These are phyloP conservation scores for Thalassophryne amazonica DNA, from an alignment of 2,797 vertebrate species.

Conservation along the genomic window DNA sequence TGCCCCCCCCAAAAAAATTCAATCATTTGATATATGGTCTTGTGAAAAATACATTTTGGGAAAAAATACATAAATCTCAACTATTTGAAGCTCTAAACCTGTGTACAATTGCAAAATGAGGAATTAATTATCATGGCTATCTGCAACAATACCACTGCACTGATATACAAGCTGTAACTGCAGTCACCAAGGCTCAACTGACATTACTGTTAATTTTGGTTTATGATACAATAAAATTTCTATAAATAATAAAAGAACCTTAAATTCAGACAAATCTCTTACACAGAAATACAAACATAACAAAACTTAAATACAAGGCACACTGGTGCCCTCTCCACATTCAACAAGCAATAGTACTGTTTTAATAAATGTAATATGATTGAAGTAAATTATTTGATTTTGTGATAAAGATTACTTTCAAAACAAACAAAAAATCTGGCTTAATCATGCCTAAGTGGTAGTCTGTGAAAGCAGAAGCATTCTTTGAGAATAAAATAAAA, in stretches of 20 bases:
- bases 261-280: constrained; percentile 59
- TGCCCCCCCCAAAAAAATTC: too few species aligned
- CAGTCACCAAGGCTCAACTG: constrained; percentile 33
- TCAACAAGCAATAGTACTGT: constrained; percentile 61
- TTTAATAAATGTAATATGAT: constrained; percentile 50
- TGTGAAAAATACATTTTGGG: too few species aligned
- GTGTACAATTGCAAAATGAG: too few species aligned
- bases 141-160: neutral
- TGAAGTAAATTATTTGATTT: constrained; percentile 47
- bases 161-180: constrained; percentile 44
- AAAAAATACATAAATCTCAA: too few species aligned
- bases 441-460: constrained; percentile 20
- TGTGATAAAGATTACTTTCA: constrained; percentile 37
- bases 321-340: constrained; percentile 48
- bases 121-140: too few species aligned
- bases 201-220: constrained; percentile 33
- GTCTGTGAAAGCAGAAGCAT: constrained; percentile 23
- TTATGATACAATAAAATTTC: constrained; percentile 42
- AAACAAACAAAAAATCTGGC: constrained; percentile 18
- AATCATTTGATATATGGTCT: too few species aligned
- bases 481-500: constrained; percentile 19
- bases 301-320: constrained; percentile 65
- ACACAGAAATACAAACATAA: constrained; percentile 67
- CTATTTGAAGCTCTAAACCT: too few species aligned
- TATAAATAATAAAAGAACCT: constrained; percentile 70